phyloP scores from a whole-genome alignment of 2,888 invertebrate species.

The Mylabris sibirica region DNA sequence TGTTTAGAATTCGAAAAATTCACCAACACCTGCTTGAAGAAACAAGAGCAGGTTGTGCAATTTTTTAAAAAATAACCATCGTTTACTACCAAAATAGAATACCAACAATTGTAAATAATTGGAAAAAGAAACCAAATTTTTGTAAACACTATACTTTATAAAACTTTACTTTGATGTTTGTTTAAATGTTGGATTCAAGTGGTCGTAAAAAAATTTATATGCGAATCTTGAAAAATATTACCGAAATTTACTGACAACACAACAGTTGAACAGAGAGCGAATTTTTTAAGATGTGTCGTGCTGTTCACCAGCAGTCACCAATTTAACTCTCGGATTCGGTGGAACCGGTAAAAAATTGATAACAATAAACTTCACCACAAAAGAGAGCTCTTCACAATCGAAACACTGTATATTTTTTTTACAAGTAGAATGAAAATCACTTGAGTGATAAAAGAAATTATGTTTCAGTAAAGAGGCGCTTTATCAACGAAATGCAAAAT shows the following conservation, averaged over 20 bases:
- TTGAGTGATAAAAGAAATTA: no score
- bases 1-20: background rate
- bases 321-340: background rate
- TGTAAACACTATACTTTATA: constrained; percentile 1
- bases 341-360: no score
- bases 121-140: background rate
- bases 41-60: background rate
- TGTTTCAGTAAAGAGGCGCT: no score
- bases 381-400: no score
- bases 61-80: background rate
- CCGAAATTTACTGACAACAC: background rate
- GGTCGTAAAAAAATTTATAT: constrained; percentile 5
- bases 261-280: background rate
- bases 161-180: background rate
- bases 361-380: no score
- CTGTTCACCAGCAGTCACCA: no score
- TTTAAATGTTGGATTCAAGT: background rate
- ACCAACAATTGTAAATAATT: no score
- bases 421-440: no score
- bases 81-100: no score
- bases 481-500: no score
- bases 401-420: background rate
- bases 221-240: background rate
- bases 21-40: background rate
- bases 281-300: background rate